Percentiles rank a stretch among this genome's conserved stretches.
phyloP scores from a whole-genome alignment of 1,140 invertebrate genomes.

The Helicoverpa armigera region DNA sequence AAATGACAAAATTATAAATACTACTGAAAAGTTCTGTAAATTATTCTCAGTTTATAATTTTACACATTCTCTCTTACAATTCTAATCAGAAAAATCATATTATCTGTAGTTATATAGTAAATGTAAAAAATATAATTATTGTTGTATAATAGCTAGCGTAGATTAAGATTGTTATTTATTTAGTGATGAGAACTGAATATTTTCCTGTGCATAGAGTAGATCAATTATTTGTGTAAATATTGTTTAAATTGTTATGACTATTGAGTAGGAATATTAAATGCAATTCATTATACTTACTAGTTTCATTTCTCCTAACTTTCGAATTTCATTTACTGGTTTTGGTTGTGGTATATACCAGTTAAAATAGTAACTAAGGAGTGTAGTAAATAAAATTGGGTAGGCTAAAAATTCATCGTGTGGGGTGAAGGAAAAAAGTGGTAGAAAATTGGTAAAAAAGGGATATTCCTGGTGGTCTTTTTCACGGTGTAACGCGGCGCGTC shows the following conservation, averaged over 20 bases:
- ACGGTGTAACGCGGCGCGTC: constrained; percentile 78
- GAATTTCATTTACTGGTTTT: no score
- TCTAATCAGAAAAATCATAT: constrained; percentile 15
- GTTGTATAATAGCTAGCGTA: constrained; percentile 41
- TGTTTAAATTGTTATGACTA: constrained; percentile 78
- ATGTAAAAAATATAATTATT: constrained; percentile 36
- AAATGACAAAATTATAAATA: constrained; percentile 7
- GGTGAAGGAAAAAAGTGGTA: constrained; percentile 68
- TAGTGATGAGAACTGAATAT: constrained; percentile 62
- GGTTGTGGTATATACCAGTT: neutral
- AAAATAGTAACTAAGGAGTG: neutral
- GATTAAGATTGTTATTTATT: constrained; percentile 77
- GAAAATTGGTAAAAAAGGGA: constrained; percentile 68
- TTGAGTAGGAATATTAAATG: constrained; percentile 76
- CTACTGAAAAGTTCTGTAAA: neutral
- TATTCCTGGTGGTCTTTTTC: constrained; percentile 81
- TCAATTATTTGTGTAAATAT: constrained; percentile 74
- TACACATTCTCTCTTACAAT: neutral
- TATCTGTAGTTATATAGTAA: neutral
- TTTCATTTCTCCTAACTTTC: constrained; percentile 37
- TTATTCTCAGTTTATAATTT: neutral
- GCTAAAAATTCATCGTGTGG: constrained; percentile 70
- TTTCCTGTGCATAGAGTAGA: constrained; percentile 69
- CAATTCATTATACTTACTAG: constrained; percentile 49
- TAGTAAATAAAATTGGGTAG: neutral